A percentile compares a stretch with the other conserved stretches of the same genome.
Conservation (phyloP, 2,888 invertebrate species). For the Mactromeris polynyma region DNA sequence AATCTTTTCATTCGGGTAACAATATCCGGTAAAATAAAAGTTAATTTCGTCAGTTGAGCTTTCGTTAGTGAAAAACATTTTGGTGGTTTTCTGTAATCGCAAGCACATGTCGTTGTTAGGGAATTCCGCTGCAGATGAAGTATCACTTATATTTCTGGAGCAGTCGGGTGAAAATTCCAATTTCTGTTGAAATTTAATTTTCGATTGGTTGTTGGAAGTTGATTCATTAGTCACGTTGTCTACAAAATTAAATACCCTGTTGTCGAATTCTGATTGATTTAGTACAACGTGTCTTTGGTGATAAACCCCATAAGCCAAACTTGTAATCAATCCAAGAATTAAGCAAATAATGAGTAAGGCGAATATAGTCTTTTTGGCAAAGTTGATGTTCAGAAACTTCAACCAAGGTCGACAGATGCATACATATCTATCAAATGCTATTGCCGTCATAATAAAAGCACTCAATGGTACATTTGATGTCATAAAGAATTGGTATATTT, state of each 20-base stretch:
- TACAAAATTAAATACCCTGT: neutral
- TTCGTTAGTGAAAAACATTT: neutral
- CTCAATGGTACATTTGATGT: constrained; percentile 83
- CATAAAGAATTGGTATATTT: constrained; percentile 82
- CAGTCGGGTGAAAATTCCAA: neutral
- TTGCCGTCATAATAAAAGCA: constrained; percentile 84
- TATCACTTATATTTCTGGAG: neutral
- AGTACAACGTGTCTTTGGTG: constrained; percentile 10
- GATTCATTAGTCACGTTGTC: neutral
- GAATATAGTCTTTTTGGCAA: constrained; percentile 77
- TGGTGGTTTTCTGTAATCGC: neutral
- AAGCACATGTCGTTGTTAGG: neutral
- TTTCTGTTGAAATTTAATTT: neutral
- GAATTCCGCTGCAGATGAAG: neutral
- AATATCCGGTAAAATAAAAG: constrained; percentile 57
- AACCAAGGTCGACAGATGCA: constrained; percentile 83
- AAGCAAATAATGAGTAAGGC: constrained; percentile 76
- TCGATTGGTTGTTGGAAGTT: neutral
- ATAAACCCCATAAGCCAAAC: constrained; percentile 62
- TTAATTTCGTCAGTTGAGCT: neutral
- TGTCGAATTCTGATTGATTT: too few species aligned
- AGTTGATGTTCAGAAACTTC: constrained; percentile 75
- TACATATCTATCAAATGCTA: constrained; percentile 84
- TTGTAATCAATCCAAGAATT: constrained; percentile 78
- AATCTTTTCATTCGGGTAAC: constrained; percentile 67